Percentiles rank a stretch among this genome's conserved stretches.
Evolutionary conservation across 2,113 vertebrate species (phyloP).

Genomic region (Sardina pilchardus): DNA sequence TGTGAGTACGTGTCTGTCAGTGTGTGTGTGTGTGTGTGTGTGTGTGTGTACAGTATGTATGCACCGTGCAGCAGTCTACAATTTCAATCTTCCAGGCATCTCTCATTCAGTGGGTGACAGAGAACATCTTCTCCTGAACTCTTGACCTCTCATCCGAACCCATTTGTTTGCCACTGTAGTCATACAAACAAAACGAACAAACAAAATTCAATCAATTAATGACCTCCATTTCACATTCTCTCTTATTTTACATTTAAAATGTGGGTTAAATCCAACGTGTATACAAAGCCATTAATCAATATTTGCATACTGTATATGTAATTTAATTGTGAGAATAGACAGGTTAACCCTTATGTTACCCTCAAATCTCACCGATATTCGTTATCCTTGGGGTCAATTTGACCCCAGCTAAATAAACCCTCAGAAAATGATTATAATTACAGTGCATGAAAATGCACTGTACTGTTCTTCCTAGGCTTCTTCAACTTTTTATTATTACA

Average conservation of each 20-base stretch:
- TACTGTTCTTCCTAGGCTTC: too few species aligned
- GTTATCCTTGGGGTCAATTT: too few species aligned
- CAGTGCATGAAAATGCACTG: too few species aligned
- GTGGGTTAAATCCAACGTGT: too few species aligned
- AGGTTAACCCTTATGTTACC: too few species aligned
- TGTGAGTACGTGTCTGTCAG: background rate
- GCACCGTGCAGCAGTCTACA: background rate
- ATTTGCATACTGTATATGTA: too few species aligned
- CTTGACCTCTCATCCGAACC: conserved; percentile 47
- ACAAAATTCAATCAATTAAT: background rate
- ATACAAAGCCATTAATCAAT: too few species aligned
- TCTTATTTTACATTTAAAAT: too few species aligned
- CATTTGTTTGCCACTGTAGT: conserved; percentile 56
- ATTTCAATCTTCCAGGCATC: background rate
- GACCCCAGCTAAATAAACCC: too few species aligned
- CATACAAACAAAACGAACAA: background rate
- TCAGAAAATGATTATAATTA: too few species aligned
- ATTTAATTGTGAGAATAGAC: background rate
- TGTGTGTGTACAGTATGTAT: background rate
- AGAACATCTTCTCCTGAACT: conserved; percentile 52
- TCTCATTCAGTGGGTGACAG: conserved; percentile 42
- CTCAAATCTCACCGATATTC: too few species aligned
- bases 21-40: background rate
- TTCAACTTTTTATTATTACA: too few species aligned
- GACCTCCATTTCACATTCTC: background rate